A percentile compares a stretch with the other conserved stretches of the same genome.
phyloP scores from a whole-genome alignment of 2,888 invertebrate species.

The Zaprionus obscuricornis region DNA sequence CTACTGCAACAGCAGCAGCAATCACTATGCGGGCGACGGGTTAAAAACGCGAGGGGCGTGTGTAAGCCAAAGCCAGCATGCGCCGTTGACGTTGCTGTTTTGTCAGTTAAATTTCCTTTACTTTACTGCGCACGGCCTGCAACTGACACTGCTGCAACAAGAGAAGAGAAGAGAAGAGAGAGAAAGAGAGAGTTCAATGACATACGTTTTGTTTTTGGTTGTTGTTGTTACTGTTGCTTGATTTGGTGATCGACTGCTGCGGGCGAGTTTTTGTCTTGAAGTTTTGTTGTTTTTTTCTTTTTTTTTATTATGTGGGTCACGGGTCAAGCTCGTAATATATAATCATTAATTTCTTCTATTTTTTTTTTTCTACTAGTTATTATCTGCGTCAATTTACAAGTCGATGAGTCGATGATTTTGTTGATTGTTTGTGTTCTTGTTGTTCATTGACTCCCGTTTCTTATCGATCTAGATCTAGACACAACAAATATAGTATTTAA shows the following conservation, averaged over 20 bases:
- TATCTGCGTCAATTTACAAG: no score
- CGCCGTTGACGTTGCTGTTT: slow-evolving; percentile 27
- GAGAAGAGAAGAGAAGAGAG: slow-evolving; percentile 11
- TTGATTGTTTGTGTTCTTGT: no score
- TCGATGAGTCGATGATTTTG: no score
- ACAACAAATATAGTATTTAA: no score
- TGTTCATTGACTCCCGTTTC: no score
- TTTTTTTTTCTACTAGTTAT: no score
- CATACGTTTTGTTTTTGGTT: slow-evolving; percentile 21
- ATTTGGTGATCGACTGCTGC: slow-evolving; percentile 36
- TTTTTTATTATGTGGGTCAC: slow-evolving; percentile 66
- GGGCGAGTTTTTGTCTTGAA: slow-evolving; percentile 52
- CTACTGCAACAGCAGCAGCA: slow-evolving; percentile 9
- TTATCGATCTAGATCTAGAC: no score
- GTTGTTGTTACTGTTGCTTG: not conserved
- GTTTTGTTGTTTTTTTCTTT: slow-evolving; percentile 6
- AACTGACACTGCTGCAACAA: slow-evolving; percentile 6
- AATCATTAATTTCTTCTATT: no score
- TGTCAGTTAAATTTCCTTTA: no score
- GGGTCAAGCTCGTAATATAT: slow-evolving; percentile 62
- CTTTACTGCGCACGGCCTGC: no score
- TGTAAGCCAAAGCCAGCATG: slow-evolving; percentile 55
- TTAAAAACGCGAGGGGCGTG: slow-evolving; percentile 20
- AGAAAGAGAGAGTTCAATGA: slow-evolving; percentile 66
- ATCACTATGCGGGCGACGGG: slow-evolving; percentile 39